A percentile compares a stretch with the other conserved stretches of the same genome.
Evolutionary conservation across 2,797 vertebrate genomes (phyloP).

Genomic region (Cossypha polioptera): DNA sequence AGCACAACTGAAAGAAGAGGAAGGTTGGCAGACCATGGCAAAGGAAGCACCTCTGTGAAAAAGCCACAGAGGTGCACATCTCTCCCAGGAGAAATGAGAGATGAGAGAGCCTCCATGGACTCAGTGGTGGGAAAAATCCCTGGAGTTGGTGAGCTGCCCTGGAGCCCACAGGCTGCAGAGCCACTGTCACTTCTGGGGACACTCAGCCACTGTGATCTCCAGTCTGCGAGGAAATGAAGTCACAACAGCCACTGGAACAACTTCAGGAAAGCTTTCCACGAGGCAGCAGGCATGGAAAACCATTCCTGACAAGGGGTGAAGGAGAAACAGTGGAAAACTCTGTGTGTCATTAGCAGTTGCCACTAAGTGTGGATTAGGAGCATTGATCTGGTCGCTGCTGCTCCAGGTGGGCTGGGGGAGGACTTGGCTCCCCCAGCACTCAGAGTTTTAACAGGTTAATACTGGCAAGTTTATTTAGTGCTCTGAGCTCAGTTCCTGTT

Average conservation of each 20-base stretch:
- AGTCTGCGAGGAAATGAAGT: background rate
- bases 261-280: background rate
- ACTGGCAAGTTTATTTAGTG: slow-evolving; percentile 20
- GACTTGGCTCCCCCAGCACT: background rate
- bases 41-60: background rate
- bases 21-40: background rate
- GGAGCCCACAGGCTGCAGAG: background rate
- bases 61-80: background rate
- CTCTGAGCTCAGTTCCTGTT: slow-evolving; percentile 67
- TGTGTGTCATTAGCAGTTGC: background rate
- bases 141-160: background rate
- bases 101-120: background rate
- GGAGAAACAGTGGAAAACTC: background rate
- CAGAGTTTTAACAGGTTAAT: slow-evolving; percentile 55
- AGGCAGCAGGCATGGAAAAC: background rate
- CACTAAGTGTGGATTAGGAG: background rate
- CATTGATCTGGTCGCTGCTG: background rate
- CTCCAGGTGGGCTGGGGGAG: slow-evolving; percentile 24
- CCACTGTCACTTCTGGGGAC: background rate
- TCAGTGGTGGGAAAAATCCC: background rate
- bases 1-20: background rate
- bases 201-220: background rate
- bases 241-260: background rate
- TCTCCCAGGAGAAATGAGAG: background rate
- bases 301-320: background rate